Base-by-base conservation (phyloP, 1,140 invertebrate species). In the Drosophila tropicalis region DNA sequence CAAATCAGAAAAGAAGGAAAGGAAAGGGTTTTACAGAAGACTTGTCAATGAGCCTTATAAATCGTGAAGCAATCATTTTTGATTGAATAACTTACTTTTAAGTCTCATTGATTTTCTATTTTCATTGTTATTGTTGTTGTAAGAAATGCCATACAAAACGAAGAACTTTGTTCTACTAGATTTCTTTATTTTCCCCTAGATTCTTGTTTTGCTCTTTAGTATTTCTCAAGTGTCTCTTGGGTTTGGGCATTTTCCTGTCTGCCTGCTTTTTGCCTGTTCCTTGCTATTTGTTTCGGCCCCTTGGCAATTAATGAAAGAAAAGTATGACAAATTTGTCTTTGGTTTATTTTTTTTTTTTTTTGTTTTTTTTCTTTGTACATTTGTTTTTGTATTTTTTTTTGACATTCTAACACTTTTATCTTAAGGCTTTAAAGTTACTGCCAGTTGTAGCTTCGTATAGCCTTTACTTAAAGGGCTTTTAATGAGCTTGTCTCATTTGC, bases 241-340 rank as follows among this genome's bases (percentile, higher is more conserved):
- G 17, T 51, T 51, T 51, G 44, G 44, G 17, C 44, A 51, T 51
- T 19, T 51, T 22, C 36, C 36, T 39, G 36, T 10, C 17, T 51
- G 44, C 44, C 17, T 17, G 44, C 5, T 17, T 47, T 47, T 22
- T 47, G 15, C 15, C 15, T 15, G 5, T 44, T 44, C 7, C 1
- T 44, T 44, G 41, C 7, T 44, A 5, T 47, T 47, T 19, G 44
- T 6, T 51, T 19, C 17, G 17, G 36, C 9, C 25, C 32, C 22
- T 29, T 19, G 55, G 29, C 67, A 51, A 51, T 51, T 51, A 51
- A 51, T 51, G 44, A 51, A 51, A 51, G 44, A 51, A 51, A 51
- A 51, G 44, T 51, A 51, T 51, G 44, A 51, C 44, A 51, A 51
- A 39, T 63, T 39, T 34, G 19, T 10, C 25, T 66, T 22, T 15